Conservation (phyloP, 2,888 invertebrate species). For the Cataglyphis rosenhaueri region DNA sequence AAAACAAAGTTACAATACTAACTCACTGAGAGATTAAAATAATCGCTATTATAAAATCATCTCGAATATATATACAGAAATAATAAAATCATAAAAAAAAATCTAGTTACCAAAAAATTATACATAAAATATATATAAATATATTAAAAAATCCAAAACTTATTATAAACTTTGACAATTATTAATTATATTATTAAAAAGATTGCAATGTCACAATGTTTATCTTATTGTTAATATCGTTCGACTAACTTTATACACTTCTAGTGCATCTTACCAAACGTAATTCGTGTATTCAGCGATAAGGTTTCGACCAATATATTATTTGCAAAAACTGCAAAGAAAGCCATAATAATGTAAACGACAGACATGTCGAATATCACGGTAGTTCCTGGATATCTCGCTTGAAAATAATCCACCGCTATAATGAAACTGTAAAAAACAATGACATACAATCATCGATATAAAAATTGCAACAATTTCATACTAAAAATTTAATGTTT, state of each 20-base stretch:
- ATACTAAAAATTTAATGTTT: neutral
- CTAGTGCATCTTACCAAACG: conserved; percentile 89
- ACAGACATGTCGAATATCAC: conserved; percentile 97
- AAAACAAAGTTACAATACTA: neutral
- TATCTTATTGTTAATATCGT: neutral
- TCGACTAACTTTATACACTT: neutral
- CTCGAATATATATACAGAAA: neutral
- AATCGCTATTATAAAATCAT: neutral
- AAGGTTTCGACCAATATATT: conserved; percentile 94
- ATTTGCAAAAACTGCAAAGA: conserved; percentile 94
- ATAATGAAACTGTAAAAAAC: conserved; percentile 92
- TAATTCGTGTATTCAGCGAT: conserved; percentile 93
- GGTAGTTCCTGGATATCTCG: conserved; percentile 92
- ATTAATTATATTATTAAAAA: neutral
- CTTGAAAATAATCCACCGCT: conserved; percentile 96
- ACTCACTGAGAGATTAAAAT: neutral
- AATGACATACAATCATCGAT: neutral
- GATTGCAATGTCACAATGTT: neutral
- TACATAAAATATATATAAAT: neutral
- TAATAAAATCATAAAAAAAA: neutral
- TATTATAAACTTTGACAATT: neutral
- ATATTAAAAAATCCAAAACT: neutral
- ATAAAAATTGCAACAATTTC: neutral
- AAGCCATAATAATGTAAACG: conserved; percentile 96
- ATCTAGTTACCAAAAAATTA: neutral